Evolutionary conservation across 2,113 vertebrate species (phyloP), one percentile per base, ranked within the genome.

Genomic region (Coracopsis vasa): DNA sequence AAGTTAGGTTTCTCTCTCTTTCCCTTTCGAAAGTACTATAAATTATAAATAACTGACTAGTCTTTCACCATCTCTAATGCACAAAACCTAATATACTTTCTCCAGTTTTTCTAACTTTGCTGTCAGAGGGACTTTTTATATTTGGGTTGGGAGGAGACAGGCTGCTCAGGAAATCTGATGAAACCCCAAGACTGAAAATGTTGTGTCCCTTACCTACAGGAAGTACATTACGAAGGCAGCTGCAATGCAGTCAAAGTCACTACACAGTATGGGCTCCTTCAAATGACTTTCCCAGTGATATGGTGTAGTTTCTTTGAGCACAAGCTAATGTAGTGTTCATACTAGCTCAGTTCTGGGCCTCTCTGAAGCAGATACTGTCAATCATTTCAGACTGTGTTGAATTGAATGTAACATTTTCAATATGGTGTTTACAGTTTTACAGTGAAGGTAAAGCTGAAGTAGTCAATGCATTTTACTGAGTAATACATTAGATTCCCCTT

Each of bases 21-120:
- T 85, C 42, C 7, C 14, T 92, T 95, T 83, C 0, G 0, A 84
- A 96, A 80, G 15, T 33, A 56, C n/a, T 33, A 94, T 95, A 83
- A 95, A 95, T 79, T 94, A 94, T 92, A 93, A 84, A 96, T 88
- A 81, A 91, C 29, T 67, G 29, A 95, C 79, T 92, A 90, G 82
- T 86, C 35, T 90, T 86, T 84, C 80, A 60, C 70, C 2, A 2
- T 71, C 47, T 92, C 65, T 81, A 75, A 93, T 64, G 66, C 61
- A 89, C 39, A 94, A 86, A 60, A 37, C 3, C 10, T 88, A 67
- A 71, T 35, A 69, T 10, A 56, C 21, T 84, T 95, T 69, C 65
- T 83, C 47, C 39, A 74, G 6, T 41, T 92, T 95, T 86, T 61
- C 69, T 39, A 85, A 67, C 51, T 84, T 88, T 75, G 9, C 69